phyloP scores from a whole-genome alignment of 2,888 invertebrate species.

The Amaurobius ferox region DNA sequence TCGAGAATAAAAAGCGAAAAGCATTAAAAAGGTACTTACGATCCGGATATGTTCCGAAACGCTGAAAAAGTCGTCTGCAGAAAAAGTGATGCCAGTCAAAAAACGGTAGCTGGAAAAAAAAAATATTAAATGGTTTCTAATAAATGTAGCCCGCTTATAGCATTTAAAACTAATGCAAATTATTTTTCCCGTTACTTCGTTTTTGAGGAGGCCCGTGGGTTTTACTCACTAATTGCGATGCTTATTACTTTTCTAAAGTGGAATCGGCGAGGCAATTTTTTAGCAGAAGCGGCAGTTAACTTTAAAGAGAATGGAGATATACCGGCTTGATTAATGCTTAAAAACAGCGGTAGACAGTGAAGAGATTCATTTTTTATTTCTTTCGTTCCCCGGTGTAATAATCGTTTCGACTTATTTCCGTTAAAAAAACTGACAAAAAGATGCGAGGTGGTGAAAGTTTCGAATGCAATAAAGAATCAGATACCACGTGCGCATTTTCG shows the following conservation, averaged over 20 bases:
- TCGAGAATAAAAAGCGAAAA: constrained; percentile 28
- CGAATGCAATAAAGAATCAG: too few relatives aligned
- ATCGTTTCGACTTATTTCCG: background rate
- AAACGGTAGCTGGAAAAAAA: constrained; percentile 55
- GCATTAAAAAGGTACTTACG: constrained; percentile 60
- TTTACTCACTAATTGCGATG: constrained; percentile 35
- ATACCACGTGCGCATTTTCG: too few relatives aligned
- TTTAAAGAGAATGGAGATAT: constrained; percentile 45
- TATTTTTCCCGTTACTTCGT: constrained; percentile 52
- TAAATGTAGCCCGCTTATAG: constrained; percentile 42
- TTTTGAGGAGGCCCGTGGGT: constrained; percentile 52
- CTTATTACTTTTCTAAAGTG: constrained; percentile 50
- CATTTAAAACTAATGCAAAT: constrained; percentile 64
- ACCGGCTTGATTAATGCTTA: constrained; percentile 54
- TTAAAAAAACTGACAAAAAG: background rate
- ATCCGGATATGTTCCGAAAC: constrained; percentile 50
- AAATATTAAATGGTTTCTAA: constrained; percentile 49
- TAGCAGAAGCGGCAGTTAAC: constrained; percentile 22
- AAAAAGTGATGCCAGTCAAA: constrained; percentile 24
- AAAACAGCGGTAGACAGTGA: background rate
- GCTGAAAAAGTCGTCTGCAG: constrained; percentile 39
- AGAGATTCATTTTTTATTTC: background rate
- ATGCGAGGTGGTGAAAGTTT: too few relatives aligned
- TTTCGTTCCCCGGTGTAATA: constrained; percentile 1
- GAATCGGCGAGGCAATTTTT: constrained; percentile 35